Conservation (phyloP, 2,113 vertebrate genomes). For the Alethe castanea region DNA sequence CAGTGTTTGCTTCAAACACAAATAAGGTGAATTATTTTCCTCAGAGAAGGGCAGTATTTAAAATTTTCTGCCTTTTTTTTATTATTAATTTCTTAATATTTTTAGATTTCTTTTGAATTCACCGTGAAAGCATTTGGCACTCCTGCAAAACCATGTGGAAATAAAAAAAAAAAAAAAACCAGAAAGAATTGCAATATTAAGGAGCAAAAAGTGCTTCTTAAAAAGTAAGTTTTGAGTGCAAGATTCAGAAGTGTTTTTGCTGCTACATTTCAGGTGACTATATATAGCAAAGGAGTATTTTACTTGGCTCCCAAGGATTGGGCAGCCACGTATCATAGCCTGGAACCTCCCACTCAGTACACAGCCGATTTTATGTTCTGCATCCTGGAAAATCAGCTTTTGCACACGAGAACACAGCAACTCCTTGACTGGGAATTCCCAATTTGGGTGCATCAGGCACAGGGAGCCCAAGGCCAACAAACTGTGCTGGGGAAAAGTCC, state of each 20-base stretch:
- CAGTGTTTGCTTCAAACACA: neutral
- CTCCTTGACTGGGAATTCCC: neutral
- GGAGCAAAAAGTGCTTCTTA: neutral
- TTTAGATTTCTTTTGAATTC: neutral
- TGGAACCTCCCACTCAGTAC: slow-evolving; percentile 27
- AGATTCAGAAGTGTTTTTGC: neutral
- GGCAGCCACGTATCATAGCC: slow-evolving; percentile 24
- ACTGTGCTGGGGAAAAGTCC: neutral
- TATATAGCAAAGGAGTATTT: slow-evolving; percentile 63
- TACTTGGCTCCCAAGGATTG: slow-evolving; percentile 24
- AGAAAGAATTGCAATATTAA: neutral
- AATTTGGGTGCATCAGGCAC: neutral
- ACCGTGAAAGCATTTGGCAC: neutral
- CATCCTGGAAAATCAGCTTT: slow-evolving; percentile 42
- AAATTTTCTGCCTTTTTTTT: neutral
- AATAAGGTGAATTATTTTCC: neutral
- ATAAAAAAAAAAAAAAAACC: neutral
- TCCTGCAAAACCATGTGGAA: neutral
- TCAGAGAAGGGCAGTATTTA: neutral
- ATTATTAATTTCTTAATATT: neutral
- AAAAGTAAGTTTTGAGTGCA: neutral
- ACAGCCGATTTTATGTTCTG: slow-evolving; percentile 20
- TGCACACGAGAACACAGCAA: slow-evolving; percentile 6
- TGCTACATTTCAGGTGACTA: slow-evolving; percentile 32
- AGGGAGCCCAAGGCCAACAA: neutral